phyloP scores from a whole-genome alignment of 2,113 vertebrate species.

The Hyla sarda region DNA sequence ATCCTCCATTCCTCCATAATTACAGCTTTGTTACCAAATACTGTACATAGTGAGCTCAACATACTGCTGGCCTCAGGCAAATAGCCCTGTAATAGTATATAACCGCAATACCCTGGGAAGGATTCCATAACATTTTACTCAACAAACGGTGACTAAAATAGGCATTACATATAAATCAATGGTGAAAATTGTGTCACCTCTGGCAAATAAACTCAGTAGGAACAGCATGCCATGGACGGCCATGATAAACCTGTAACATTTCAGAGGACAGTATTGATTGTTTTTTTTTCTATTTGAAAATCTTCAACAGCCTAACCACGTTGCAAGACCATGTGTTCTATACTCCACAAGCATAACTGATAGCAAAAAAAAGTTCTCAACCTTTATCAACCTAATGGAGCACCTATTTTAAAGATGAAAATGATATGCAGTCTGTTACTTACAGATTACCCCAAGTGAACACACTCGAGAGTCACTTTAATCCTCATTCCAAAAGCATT shows the following conservation, averaged over 20 bases:
- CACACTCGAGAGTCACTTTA: slow-evolving; percentile 20
- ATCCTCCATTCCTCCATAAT: background rate
- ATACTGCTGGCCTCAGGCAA: background rate
- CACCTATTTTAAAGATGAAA: slow-evolving; percentile 30
- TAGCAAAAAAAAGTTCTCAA: background rate
- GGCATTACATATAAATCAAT: background rate
- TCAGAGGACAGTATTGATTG: slow-evolving; percentile 1
- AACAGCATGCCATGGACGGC: background rate
- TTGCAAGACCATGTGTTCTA: background rate
- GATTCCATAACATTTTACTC: background rate
- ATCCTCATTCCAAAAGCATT: slow-evolving; percentile 43
- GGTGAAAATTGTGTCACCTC: background rate
- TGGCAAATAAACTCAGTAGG: background rate
- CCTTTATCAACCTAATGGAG: slow-evolving; percentile 9
- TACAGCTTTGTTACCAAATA: background rate
- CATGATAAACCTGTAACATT: background rate
- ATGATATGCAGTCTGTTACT: slow-evolving; percentile 35
- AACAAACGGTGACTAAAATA: background rate
- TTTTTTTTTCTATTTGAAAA: slow-evolving; percentile 1
- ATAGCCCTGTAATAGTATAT: background rate
- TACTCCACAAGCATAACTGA: background rate
- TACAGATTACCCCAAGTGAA: slow-evolving; percentile 48
- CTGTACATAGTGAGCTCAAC: background rate
- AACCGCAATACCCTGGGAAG: background rate
- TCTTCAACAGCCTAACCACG: background rate